Base-by-base conservation (phyloP, 2,888 invertebrate genomes). In the Pollenia amentaria region DNA sequence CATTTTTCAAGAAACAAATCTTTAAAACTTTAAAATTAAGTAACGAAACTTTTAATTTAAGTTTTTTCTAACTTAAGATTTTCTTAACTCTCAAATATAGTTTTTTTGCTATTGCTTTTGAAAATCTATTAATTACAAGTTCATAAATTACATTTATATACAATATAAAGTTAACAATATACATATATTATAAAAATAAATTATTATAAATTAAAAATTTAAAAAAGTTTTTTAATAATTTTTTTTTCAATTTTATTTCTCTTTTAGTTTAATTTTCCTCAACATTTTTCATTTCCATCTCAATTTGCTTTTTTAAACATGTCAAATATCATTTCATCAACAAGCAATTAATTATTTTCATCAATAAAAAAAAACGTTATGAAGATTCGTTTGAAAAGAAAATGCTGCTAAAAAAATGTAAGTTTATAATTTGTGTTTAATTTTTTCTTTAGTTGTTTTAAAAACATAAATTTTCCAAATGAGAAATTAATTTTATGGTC, bases 31-130 rank as follows among this genome's bases (percentile, higher is more conserved):
- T 6, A 0, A n/a, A n/a, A 29, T 29, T 29, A 29, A 29, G 29
- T 6, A 29, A 29, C 29, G 6, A 29, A 29, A 6, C 6, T 29
- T 29, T 29, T 29, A 29, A 29, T 29, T 29, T 29, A 29, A 29
- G 29, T 29, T 29, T 29, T 29, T 29, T 1, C 29, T 29, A 29
- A 29, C 29, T 29, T 29, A 29, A 29, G 29, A 29, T 29, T 29
- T 29, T 29, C 29, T 29, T 6, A 29, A 29, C 29, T 29, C 6
- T 29, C 14, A 65, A 18, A 42, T 76, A 53, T 29, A 55, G 14
- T 55, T 75, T 55, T 75, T 62, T 44, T 53, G n/a, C 51, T 48
- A 51, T 29, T 40, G 40, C 64, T 76, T 64, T 29, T 38, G 53
- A 40, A 16, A 69, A 38, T 46, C 60, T 48, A 53, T 10, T 40